phyloP scores from a whole-genome alignment of 2,797 vertebrate genomes.

The Crotalus adamanteus region DNA sequence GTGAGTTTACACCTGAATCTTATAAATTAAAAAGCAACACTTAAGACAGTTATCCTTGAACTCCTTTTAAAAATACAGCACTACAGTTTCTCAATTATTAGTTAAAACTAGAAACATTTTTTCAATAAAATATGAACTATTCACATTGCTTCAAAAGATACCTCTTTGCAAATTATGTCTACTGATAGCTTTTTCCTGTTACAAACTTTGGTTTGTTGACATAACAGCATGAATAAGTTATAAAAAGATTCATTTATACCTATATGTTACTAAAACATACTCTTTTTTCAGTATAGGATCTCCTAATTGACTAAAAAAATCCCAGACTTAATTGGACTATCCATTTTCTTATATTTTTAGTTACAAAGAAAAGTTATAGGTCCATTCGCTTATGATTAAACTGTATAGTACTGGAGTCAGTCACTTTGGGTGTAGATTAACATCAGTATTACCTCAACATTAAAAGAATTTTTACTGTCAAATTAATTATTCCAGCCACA shows the following conservation, averaged over 20 bases:
- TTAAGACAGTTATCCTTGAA: neutral
- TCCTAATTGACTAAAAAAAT: neutral
- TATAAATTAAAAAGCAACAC: neutral
- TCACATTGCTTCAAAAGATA: neutral
- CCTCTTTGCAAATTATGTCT: neutral
- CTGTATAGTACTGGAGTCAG: neutral
- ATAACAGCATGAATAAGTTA: neutral
- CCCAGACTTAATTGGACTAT: neutral
- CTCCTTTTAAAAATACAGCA: neutral
- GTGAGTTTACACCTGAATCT: neutral
- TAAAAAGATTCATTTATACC: neutral
- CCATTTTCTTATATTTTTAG: neutral
- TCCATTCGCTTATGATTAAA: neutral
- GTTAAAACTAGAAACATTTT: constrained; percentile 1
- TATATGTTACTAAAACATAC: neutral
- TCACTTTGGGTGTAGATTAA: neutral
- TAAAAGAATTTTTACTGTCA: neutral
- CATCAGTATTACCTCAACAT: neutral
- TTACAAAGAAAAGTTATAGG: neutral
- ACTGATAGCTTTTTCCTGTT: neutral
- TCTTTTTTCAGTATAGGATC: neutral
- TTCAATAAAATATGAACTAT: neutral
- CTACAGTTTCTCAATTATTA: neutral
- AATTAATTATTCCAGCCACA: neutral
- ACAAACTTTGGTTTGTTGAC: neutral